Percentiles rank a stretch among this genome's conserved stretches.
Conservation (phyloP, 2,113 vertebrate species). For the Poeciliopsis retropinna region DNA sequence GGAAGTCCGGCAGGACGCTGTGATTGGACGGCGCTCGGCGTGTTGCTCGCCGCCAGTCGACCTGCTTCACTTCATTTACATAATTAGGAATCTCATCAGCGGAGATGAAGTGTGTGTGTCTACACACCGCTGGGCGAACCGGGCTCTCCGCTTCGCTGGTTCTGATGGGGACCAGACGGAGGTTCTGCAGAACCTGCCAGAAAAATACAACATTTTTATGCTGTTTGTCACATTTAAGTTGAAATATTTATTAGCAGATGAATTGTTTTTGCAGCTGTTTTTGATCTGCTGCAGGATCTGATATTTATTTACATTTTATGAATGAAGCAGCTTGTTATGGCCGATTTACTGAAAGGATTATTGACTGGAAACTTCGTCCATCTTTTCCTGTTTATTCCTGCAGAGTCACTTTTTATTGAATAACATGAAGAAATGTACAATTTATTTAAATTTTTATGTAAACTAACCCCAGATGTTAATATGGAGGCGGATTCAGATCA, state of each 20-base stretch:
- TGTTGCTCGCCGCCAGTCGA: constrained; percentile 35
- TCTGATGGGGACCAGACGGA: constrained; percentile 13
- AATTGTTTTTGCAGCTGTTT: background rate
- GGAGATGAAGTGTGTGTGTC: constrained; percentile 52
- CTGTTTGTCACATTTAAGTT: too few relatives aligned
- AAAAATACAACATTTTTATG: too few relatives aligned
- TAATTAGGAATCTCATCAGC: constrained; percentile 48
- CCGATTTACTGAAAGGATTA: background rate
- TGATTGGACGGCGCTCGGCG: constrained; percentile 46
- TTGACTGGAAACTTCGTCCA: too few relatives aligned
- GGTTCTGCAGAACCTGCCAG: background rate
- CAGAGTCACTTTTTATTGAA: too few relatives aligned
- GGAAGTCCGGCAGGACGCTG: constrained; percentile 7
- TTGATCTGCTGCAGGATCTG: background rate
- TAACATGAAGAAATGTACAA: too few relatives aligned
- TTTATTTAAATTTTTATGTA: too few relatives aligned
- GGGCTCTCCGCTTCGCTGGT: constrained; percentile 22
- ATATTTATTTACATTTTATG: too few relatives aligned
- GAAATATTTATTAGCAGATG: background rate
- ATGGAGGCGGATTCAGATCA: too few relatives aligned
- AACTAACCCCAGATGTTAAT: too few relatives aligned
- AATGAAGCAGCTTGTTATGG: too few relatives aligned
- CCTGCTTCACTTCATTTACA: constrained; percentile 55
- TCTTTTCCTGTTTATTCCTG: too few relatives aligned
- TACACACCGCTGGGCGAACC: constrained; percentile 11